phyloP scores from a whole-genome alignment of 1,140 invertebrate species.

The Drosophila nigrodunni region DNA sequence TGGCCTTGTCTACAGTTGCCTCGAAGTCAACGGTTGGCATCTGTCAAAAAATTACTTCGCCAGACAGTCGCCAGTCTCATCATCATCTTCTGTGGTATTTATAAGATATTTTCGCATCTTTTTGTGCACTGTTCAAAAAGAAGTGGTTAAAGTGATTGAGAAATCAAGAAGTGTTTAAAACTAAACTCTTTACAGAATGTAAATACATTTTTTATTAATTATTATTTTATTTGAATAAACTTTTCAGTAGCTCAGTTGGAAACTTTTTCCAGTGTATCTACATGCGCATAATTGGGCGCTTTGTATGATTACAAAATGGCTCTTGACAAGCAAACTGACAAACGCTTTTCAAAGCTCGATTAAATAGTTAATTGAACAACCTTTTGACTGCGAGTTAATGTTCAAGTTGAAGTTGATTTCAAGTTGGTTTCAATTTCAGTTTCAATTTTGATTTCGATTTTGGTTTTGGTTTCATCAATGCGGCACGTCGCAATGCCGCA shows the following conservation, averaged over 20 bases:
- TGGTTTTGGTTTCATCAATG: constrained; percentile 44
- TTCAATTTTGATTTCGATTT: constrained; percentile 18
- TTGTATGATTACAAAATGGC: constrained; percentile 63
- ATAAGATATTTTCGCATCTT: constrained; percentile 22
- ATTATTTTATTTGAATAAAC: no score
- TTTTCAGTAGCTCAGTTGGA: no score
- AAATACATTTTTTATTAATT: no score
- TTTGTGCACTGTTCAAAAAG: not conserved
- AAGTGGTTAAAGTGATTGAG: no score
- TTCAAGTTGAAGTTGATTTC: not conserved
- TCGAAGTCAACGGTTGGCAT: constrained; percentile 22
- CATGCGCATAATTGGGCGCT: constrained; percentile 67
- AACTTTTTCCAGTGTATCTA: no score
- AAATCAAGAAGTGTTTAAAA: no score
- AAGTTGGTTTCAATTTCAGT: constrained; percentile 4
- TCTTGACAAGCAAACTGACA: constrained; percentile 79
- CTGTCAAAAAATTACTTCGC: constrained; percentile 58
- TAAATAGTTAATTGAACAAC: constrained; percentile 75
- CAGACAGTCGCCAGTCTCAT: constrained; percentile 35
- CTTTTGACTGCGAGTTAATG: constrained; percentile 7
- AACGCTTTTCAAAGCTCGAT: constrained; percentile 81
- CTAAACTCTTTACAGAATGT: no score
- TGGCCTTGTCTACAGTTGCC: not conserved
- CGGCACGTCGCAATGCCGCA: constrained; percentile 52
- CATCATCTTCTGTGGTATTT: not conserved